Base-by-base conservation (phyloP, 1,140 invertebrate species). In the Venustaconcha ellipsiformis region DNA sequence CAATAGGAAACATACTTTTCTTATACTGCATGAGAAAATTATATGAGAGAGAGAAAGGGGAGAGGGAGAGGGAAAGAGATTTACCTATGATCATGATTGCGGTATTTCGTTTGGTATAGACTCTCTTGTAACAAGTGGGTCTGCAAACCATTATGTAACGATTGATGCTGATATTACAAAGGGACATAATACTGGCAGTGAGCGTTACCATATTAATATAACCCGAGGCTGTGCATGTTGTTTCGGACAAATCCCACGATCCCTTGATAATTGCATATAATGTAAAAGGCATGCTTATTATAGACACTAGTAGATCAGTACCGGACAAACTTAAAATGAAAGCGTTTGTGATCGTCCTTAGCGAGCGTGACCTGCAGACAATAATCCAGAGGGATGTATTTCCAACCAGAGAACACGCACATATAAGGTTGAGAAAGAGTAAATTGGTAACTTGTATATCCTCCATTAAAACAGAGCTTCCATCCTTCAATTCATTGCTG, bases 221-320 rank as follows among this genome's bases (percentile, higher is more conserved):
- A 6, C 76, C 76, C 8, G 67, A 4, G 5, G 55, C 70, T 26
- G 55, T 57, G 57, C 76, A 78, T 0, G 57, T 17, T 18, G 5
- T 17, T 13, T 20, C 63, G 0, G 70, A 13, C 37, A 78, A 73
- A 15, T 23, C 18, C 76, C 76, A 78, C 18, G 2, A 23, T 17
- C 63, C 57, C 8, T 17, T n/a, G 26, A 78, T 70, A 6, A 83
- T 58, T 12, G 72, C 74, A 5, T 70, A 20, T 2, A 81, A 60
- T 1, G 80, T 81, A 5, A 81, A n/a, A 15, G 82, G 82, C 67
- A 83, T 76, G 62, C 81, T 81, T 2, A 70, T 63, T 0, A 72
- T 72, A 1, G 82, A 65, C 18, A 83, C 82, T 2, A 83, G 23
- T 1, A 81, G 56, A 58, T 83, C 82, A 4, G 82, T 78, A 17